phyloP scores from a whole-genome alignment of 2,888 invertebrate species.

The Augiades crinisus region DNA sequence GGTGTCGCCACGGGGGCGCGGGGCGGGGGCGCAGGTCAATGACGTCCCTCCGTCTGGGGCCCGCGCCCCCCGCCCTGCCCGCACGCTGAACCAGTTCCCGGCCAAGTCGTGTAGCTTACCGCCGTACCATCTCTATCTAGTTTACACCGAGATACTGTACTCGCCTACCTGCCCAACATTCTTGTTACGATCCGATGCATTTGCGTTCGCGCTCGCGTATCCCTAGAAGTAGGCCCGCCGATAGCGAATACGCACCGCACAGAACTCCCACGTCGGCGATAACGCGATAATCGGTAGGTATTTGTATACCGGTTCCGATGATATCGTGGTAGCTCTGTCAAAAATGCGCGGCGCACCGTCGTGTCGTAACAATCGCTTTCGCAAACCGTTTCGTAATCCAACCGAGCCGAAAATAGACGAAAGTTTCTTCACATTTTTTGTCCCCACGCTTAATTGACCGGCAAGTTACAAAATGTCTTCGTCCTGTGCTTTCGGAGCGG shows the following conservation, averaged over 20 bases:
- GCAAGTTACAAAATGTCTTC: constrained; percentile 5
- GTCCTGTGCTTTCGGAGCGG: too few relatives aligned
- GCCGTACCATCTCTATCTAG: constrained; percentile 62
- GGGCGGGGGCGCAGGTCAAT: constrained; percentile 67
- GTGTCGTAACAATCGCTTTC: constrained; percentile 67
- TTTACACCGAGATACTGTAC: constrained; percentile 51
- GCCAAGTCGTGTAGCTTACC: constrained; percentile 57
- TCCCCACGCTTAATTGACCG: constrained; percentile 45
- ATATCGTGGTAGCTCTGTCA: constrained; percentile 40
- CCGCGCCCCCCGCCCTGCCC: constrained; percentile 43
- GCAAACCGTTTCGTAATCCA: constrained; percentile 65
- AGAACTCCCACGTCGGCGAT: constrained; percentile 34
- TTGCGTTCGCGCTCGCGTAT: constrained; percentile 33
- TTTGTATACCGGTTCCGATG: constrained; percentile 38
- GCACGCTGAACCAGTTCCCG: constrained; percentile 52
- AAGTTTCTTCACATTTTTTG: constrained; percentile 61
- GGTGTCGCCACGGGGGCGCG: constrained; percentile 52
- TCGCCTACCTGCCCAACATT: constrained; percentile 61
- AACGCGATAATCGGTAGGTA: too few relatives aligned
- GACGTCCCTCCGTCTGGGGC: constrained; percentile 74
- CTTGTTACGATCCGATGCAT: constrained; percentile 48
- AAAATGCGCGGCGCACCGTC: constrained; percentile 37
- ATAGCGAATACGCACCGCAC: constrained; percentile 14
- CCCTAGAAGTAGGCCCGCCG: constrained; percentile 1
- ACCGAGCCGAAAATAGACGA: constrained; percentile 64